Evolutionary conservation across 35 echinoderm and acorn worm species (phyloP).

Genomic region (Apostichopus japonicus): DNA sequence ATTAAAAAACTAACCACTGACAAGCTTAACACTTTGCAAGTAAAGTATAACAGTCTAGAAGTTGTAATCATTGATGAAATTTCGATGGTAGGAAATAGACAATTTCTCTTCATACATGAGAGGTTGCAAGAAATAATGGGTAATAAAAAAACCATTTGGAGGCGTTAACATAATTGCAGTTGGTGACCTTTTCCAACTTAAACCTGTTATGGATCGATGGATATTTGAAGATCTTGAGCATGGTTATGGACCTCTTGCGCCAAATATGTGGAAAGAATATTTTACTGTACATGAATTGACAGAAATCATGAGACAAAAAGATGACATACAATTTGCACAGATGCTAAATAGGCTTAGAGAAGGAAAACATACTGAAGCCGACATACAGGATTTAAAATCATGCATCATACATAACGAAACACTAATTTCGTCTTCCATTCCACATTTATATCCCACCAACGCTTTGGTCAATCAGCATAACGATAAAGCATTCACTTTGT

Average conservation of each 20-base stretch:
- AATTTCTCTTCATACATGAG: too few relatives aligned
- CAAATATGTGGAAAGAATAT: slow-evolving; percentile 16
- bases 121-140: too few relatives aligned
- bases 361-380: too few relatives aligned
- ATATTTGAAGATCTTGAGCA: background rate
- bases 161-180: background rate
- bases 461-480: slow-evolving; percentile 28
- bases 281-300: too few relatives aligned
- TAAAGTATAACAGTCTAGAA: slow-evolving; percentile 44
- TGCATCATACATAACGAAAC: too few relatives aligned
- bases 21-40: slow-evolving; percentile 41
- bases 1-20: slow-evolving; percentile 22
- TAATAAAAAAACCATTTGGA: slow-evolving; percentile 37
- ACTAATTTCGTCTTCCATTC: background rate
- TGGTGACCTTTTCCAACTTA: slow-evolving; percentile 35
- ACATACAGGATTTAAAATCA: too few relatives aligned
- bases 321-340: background rate
- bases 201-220: slow-evolving; percentile 56
- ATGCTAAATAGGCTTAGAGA: too few relatives aligned
- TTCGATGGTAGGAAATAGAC: too few relatives aligned
- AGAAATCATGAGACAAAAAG: too few relatives aligned
- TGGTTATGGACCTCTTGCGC: slow-evolving; percentile 8
- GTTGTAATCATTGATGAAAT: slow-evolving; percentile 50
- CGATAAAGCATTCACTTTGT: background rate
- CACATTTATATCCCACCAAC: slow-evolving; percentile 30